Conservation (phyloP, 2,797 vertebrate species). For the Cryptoblepharus egeriae region DNA sequence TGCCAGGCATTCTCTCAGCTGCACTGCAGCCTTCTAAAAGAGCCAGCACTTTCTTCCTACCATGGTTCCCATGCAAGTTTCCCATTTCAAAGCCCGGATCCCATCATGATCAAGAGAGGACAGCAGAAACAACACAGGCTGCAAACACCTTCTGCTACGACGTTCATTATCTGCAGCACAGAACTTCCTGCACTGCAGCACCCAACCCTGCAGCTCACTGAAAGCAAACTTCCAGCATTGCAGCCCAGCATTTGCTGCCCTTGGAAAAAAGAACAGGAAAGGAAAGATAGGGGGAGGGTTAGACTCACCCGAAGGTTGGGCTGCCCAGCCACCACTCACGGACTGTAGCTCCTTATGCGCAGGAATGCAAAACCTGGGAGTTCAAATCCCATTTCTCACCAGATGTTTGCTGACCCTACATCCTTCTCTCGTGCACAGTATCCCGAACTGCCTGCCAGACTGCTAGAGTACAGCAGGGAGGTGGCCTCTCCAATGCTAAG, state of each 20-base stretch:
- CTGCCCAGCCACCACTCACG: slow-evolving; percentile 4
- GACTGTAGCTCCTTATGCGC: slow-evolving; percentile 4
- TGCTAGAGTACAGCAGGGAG: background rate
- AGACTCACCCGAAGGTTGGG: slow-evolving; percentile 13
- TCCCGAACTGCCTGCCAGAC: slow-evolving; percentile 30
- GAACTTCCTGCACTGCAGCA: slow-evolving; percentile 15
- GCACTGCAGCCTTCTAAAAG: too few species aligned
- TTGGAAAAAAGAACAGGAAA: background rate
- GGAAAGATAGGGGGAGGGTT: background rate
- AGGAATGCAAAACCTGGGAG: slow-evolving; percentile 30
- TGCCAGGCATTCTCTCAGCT: background rate
- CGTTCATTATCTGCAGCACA: background rate
- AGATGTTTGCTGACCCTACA: slow-evolving; percentile 43
- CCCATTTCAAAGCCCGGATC: background rate
- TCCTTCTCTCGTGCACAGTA: slow-evolving; percentile 10
- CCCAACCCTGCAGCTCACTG: background rate
- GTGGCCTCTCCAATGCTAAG: slow-evolving; percentile 1
- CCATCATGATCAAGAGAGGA: background rate
- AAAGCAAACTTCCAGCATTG: slow-evolving; percentile 7
- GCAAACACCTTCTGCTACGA: background rate
- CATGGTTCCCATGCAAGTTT: background rate
- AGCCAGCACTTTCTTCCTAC: background rate
- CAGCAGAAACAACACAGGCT: background rate
- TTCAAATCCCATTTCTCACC: slow-evolving; percentile 34
- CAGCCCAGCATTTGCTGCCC: background rate